Conservation (phyloP, 2,888 invertebrate genomes). For the Tillus elongatus region DNA sequence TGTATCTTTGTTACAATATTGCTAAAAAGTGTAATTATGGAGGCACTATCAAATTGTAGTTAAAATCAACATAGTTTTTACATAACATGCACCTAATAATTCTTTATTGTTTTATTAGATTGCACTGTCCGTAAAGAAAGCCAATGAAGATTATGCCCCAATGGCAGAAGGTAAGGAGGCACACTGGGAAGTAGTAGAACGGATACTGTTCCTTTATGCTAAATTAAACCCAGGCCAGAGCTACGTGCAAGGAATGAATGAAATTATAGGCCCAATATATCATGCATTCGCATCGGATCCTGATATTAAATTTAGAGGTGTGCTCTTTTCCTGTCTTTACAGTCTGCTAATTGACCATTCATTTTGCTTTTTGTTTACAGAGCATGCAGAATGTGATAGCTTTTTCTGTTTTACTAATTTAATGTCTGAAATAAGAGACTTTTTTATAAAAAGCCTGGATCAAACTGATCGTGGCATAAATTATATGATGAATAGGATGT, state of each 20-base stretch:
- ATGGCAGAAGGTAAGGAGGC: conserved; percentile 87
- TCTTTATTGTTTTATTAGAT: conserved; percentile 41
- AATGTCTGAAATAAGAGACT: conserved; percentile 96
- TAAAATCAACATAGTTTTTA: too few species aligned
- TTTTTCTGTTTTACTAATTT: conserved; percentile 98
- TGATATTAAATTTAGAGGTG: conserved; percentile 69
- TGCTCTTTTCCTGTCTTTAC: too few species aligned
- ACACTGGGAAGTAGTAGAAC: conserved; percentile 97
- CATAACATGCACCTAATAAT: conserved; percentile 4
- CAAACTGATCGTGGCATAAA: conserved; percentile 87
- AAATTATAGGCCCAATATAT: conserved; percentile 97
- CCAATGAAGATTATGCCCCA: conserved; percentile 72
- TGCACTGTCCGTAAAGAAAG: conserved; percentile 65
- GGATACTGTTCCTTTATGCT: conserved; percentile 94
- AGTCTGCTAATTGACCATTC: too few species aligned
- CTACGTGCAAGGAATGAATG: conserved; percentile 98
- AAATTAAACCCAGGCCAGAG: conserved; percentile 97
- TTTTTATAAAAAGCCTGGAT: conserved; percentile 92
- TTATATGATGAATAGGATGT: conserved; percentile 77
- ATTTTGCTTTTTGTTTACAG: conserved; percentile 49
- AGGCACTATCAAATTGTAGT: too few species aligned
- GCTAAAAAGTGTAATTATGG: too few species aligned
- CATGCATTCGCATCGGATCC: conserved; percentile 92
- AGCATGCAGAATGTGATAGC: conserved; percentile 91
- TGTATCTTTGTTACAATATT: too few species aligned